Evolutionary conservation across 2,797 vertebrate genomes (phyloP).

Genomic region (Rhabdomys pumilio): DNA sequence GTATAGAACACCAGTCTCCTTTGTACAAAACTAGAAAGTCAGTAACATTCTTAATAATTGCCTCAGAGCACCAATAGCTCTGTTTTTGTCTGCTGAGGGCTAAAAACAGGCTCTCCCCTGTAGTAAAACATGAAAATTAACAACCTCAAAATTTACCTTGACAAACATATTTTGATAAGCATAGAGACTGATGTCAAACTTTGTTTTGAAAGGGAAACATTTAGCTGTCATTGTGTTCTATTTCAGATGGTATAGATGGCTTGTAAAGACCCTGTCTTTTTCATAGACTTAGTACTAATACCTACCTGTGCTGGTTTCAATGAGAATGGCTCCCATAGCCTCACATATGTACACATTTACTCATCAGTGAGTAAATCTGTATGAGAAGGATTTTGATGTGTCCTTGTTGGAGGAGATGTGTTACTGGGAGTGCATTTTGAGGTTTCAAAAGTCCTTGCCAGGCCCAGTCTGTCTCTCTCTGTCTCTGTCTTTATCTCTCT

Average conservation of each 20-base stretch:
- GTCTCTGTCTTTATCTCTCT: neutral
- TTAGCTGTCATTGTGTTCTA: constrained; percentile 79
- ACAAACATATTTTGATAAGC: constrained; percentile 61
- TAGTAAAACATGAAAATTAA: neutral
- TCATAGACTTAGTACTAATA: constrained; percentile 78
- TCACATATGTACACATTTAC: neutral
- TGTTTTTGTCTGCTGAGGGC: constrained; percentile 32
- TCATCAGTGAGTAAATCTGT: neutral
- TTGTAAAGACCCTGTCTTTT: constrained; percentile 79
- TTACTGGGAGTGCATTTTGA: neutral
- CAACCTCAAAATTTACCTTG: constrained; percentile 68
- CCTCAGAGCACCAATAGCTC: neutral
- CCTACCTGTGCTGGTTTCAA: neutral
- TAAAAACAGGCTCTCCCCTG: constrained; percentile 19
- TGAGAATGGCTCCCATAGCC: neutral
- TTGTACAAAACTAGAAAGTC: constrained; percentile 4
- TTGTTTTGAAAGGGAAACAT: constrained; percentile 77
- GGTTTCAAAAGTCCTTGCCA: neutral
- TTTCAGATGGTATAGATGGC: constrained; percentile 79
- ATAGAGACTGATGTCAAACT: constrained; percentile 48
- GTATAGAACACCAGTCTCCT: neutral
- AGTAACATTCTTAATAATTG: neutral
- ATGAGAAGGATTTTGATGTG: neutral
- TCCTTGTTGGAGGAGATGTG: neutral
- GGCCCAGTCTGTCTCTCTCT: neutral